Evolutionary conservation across 2,113 vertebrate species (phyloP), one percentile per base, ranked within the genome.

Genomic region (Thamnaconus septentrionalis): DNA sequence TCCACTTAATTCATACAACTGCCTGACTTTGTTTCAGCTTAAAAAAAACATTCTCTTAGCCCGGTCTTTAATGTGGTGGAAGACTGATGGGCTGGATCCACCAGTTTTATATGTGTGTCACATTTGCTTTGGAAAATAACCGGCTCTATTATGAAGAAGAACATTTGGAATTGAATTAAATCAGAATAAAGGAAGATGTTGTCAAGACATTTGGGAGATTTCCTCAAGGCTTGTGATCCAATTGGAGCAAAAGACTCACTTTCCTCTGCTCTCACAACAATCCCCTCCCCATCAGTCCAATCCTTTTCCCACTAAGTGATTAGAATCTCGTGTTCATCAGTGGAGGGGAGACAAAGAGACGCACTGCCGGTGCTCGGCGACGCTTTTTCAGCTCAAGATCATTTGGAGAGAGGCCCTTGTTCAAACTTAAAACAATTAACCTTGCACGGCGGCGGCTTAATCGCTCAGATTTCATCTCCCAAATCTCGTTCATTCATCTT

Each of bases 171-270:
- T 66, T 57, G 6, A 66, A 64, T 75, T 64, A 66, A 57, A 61
- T 54, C 61, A 31, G 31, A 47, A 48, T 41, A 10, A 31, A 31
- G 18, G 18, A 31, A 31, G 18, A 31, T 31, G 18, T 31, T 31
- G 18, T 49, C 10, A 4, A 56, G 64, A 66, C 69, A 79, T 74
- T 31, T 31, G 18, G 18, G 18, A 31, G 18, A 63, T 76, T 76
- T 72, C 64, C 67, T 75, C 50, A 48, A 66, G 70, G 67, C 43
- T 64, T 64, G 53, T 61, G 66, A 76, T 72, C 59, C 59, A 72
- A 12, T 53, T 71, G 47, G 31, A 76, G 64, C 72, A 51, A 68
- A 59, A 75, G 44, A 51, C 52, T 8, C 62, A 56, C 18, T 69
- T 70, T 66, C 66, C 55, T 69, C 45, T 6, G 56, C 48, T 54